phyloP scores from a whole-genome alignment of 23 tunicate species.

The Phallusia fumigata region DNA sequence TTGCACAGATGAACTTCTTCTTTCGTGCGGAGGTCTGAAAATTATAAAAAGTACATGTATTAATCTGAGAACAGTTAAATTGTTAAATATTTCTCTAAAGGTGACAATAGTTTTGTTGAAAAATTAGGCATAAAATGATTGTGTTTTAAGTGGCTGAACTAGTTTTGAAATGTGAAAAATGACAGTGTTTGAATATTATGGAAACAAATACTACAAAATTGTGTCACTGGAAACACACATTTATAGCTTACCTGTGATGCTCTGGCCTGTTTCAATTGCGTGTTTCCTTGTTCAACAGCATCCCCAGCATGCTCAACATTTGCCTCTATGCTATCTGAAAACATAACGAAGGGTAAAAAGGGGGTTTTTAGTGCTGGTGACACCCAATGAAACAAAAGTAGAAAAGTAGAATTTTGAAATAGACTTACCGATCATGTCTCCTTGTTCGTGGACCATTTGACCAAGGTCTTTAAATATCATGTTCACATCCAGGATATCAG shows the following conservation, averaged over 20 bases:
- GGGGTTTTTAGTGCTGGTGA: too few species aligned
- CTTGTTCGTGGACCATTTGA: constrained; percentile 98
- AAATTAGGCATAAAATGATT: neutral
- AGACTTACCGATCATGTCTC: constrained; percentile 90
- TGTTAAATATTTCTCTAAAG: too few species aligned
- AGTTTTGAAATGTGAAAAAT: too few species aligned
- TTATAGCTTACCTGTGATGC: constrained; percentile 43
- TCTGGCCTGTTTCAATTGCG: constrained; percentile 69
- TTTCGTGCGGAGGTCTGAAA: constrained; percentile 92
- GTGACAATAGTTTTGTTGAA: neutral
- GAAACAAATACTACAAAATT: too few species aligned
- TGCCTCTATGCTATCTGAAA: constrained; percentile 91
- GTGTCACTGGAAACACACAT: too few species aligned
- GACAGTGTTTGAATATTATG: too few species aligned
- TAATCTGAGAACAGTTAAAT: too few species aligned
- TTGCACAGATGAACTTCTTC: constrained; percentile 88
- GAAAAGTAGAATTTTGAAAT: too few species aligned
- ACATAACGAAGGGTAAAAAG: neutral
- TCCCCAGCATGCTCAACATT: constrained; percentile 61
- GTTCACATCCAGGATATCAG: constrained; percentile 93
- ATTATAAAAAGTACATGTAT: neutral
- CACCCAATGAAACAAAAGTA: too few species aligned
- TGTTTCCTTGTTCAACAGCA: constrained; percentile 62
- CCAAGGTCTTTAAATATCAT: constrained; percentile 97
- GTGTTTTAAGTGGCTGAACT: too few species aligned